Evolutionary conservation across 2,888 invertebrate species (phyloP), one percentile per base, ranked within the genome.

Genomic region (Bembecia ichneumoniformis): DNA sequence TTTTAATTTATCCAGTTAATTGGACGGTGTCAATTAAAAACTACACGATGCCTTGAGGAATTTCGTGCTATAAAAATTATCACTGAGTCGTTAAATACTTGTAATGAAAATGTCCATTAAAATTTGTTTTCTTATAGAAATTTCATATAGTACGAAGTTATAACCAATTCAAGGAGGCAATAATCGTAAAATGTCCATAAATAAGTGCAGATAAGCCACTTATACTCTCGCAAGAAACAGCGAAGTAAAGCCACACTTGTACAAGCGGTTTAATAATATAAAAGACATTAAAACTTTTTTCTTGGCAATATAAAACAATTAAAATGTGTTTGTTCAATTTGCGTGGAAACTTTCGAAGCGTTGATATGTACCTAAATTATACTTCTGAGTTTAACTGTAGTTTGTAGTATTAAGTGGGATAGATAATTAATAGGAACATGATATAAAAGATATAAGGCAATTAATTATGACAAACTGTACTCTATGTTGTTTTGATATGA

Each of bases 141-240:
- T 80, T 83, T 82, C 78, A 86, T 82, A 83, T 82, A 82, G 72
- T 73, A 73, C 72, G 69, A 71, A 74, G 80, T 80, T 77, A 82
- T 81, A 79, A 81, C 77, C 82, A 74, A 82, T 83, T 82, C 81
- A 71, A 72, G 76, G 71, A 68, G 75, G 82, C 77, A 73, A 84
- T 84, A 82, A 82, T 80, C 82, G 78, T 86, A 83, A 84, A 86
- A 82, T 67, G 68, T 69, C 76, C 79, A 68, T 86, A 84, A 83
- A 84, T 71, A 65, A 63, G 71, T 60, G 65, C 58, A 82, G 83
- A 82, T 83, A 82, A 82, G 81, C 72, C 61, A 70, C 68, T 69
- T 72, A 28, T 28, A 69, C 74, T 74, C 75, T 73, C 71, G 63
- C 68, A 69, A 63, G 66, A 68, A 70, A 66, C 60, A 64, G 66